Percentiles rank a stretch among this genome's conserved stretches.
Evolutionary conservation across 2,797 vertebrate species (phyloP).

Genomic region (Arctocebus calabarensis): DNA sequence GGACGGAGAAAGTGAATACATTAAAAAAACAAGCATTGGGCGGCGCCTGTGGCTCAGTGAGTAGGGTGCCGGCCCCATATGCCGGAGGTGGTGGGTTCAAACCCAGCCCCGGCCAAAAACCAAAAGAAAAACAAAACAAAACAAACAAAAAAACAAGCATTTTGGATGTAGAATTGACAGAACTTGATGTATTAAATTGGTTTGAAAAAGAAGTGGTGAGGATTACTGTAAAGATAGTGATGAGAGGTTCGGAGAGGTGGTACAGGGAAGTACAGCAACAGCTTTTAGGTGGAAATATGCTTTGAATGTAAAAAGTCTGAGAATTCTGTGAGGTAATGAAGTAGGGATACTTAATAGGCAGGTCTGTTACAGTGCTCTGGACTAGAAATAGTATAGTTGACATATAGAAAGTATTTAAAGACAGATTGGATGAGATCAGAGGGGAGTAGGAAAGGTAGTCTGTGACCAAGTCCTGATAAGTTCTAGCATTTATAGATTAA

Average conservation of each 20-base stretch:
- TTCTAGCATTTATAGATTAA: conserved; percentile 22
- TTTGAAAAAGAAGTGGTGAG: neutral
- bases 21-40: conserved; percentile 7
- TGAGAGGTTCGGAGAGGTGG: neutral
- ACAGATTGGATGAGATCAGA: neutral
- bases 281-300: neutral
- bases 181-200: neutral
- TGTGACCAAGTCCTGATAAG: neutral
- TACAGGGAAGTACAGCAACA: neutral
- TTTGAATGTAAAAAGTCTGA: conserved; percentile 5
- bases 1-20: neutral
- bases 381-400: conserved; percentile 5
- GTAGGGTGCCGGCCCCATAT: too few relatives aligned
- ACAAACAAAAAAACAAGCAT: neutral
- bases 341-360: neutral
- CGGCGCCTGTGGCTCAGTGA: too few relatives aligned
- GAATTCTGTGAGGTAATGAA: neutral
- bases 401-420: neutral
- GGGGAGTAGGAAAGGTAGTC: neutral
- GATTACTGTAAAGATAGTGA: neutral
- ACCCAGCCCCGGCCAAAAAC: too few relatives aligned
- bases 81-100: too few relatives aligned
- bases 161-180: conserved; percentile 18
- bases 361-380: neutral
- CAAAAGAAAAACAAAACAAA: too few relatives aligned